Percentiles rank a stretch among this genome's conserved stretches.
Conservation (phyloP, 2,797 vertebrate species). For the Rhinoraja longicauda region DNA sequence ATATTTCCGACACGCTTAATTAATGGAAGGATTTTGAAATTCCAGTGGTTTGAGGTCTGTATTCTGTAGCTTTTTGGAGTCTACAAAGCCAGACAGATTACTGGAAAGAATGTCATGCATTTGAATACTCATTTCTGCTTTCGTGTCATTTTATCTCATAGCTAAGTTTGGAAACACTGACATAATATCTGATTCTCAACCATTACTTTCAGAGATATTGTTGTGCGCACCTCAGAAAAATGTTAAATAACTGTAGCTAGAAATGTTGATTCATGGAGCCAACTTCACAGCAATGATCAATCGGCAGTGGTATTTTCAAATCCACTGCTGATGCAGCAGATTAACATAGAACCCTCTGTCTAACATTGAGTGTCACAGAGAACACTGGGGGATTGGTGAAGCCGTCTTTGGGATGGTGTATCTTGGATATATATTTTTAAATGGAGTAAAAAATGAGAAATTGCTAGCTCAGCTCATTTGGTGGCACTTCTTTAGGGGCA, state of each 20-base stretch:
- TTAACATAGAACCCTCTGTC: background rate
- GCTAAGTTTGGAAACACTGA: background rate
- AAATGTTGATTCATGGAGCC: conserved; percentile 5
- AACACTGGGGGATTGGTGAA: background rate
- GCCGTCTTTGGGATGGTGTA: background rate
- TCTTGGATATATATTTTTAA: background rate
- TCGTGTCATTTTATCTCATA: background rate
- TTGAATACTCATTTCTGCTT: background rate
- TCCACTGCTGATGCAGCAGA: background rate
- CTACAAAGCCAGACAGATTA: conserved; percentile 18
- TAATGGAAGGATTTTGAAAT: conserved; percentile 22
- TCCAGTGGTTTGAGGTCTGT: conserved; percentile 27
- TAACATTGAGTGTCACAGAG: background rate
- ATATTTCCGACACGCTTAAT: background rate
- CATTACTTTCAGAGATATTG: background rate
- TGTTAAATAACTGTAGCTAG: background rate
- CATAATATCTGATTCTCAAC: background rate
- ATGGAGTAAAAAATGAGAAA: background rate
- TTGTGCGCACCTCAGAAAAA: background rate
- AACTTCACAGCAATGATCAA: background rate
- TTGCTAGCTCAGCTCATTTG: background rate
- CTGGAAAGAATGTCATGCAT: conserved; percentile 21
- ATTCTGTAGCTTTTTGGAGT: background rate
- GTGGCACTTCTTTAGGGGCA: background rate
- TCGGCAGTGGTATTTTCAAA: background rate